Percentiles rank a stretch among this genome's conserved stretches.
phyloP scores from a whole-genome alignment of 1,140 invertebrate genomes.

The Ridgeia piscesae region DNA sequence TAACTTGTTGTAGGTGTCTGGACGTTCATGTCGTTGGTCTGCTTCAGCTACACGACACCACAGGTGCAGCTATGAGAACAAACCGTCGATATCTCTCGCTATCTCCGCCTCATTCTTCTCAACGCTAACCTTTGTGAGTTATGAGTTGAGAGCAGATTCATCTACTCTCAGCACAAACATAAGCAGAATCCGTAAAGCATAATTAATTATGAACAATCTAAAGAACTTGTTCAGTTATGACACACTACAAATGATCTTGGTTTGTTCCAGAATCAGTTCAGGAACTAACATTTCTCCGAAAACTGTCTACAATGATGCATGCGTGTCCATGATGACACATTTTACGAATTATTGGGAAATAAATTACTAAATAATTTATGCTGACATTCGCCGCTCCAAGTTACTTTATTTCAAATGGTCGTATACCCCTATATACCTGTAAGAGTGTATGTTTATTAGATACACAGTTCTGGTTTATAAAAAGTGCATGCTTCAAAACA shows the following conservation, averaged over 20 bases:
- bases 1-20: constrained; percentile 71
- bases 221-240: background rate
- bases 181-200: background rate
- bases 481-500: no score
- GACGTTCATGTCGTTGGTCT: constrained; percentile 93
- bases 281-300: no score
- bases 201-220: background rate
- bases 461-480: no score
- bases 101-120: constrained; percentile 96
- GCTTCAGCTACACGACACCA: constrained; percentile 92
- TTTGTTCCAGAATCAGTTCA: no score
- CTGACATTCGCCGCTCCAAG: no score
- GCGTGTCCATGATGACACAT: background rate
- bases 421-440: no score
- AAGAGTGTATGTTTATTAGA: no score
- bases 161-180: background rate
- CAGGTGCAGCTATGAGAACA: constrained; percentile 58
- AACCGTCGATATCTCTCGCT: constrained; percentile 78
- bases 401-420: no score
- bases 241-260: background rate
- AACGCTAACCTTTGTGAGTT: constrained; percentile 88
- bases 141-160: no score
- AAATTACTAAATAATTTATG: background rate
- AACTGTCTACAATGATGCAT: no score
- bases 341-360: background rate